Evolutionary conservation across 2,888 invertebrate species (phyloP), one percentile per base, ranked within the genome.

Genomic region (Lasioglossum zephyrum): DNA sequence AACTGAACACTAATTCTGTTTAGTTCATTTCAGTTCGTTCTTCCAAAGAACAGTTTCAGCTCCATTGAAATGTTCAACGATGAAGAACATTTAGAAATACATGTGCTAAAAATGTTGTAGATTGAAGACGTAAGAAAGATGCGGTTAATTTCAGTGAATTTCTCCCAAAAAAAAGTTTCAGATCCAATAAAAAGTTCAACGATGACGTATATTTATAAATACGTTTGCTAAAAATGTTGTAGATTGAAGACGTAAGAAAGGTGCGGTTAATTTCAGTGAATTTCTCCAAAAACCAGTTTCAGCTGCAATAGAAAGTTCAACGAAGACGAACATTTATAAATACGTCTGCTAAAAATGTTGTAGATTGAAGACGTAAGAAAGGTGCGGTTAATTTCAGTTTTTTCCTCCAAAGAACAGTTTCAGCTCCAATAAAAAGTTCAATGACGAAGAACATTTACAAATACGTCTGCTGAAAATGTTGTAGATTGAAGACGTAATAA

Each of bases 161-260:
- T 9, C 41, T 41, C 11, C 41, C 41, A 0, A 11, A 8, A 8
- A 22, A 53, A 2, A 53, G 3, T 53, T 22, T 22, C 8, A 53
- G 22, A 8, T 22, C 53, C 22, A 22, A 8, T 53, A 22, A 18
- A 53, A 53, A 2, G 49, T 53, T 22, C 49, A 53, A 53, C 49
- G 22, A 8, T 1, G 49, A 6, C 2, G 22, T 2, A 49, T 6
- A 4, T 53, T 53, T 22, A 22, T 6, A 22, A 53, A 22, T 53
- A 0, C 22, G 0, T 0, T 8, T 53, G 2, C 2, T 0, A 8
- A 53, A 53, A 22, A 22, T 22, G 2, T 2, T 8, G 0, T 2
- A 22, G 22, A 9, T 2, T 22, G 22, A 53, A 22, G 0, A 8
- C 9, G 1, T 41, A 2, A 41, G 41, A 41, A 1, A 9, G 41